These are phyloP conservation scores for Caenorhabditis panamensis DNA, from an alignment of 2,888 invertebrate genomes.

Conservation along the genomic window DNA sequence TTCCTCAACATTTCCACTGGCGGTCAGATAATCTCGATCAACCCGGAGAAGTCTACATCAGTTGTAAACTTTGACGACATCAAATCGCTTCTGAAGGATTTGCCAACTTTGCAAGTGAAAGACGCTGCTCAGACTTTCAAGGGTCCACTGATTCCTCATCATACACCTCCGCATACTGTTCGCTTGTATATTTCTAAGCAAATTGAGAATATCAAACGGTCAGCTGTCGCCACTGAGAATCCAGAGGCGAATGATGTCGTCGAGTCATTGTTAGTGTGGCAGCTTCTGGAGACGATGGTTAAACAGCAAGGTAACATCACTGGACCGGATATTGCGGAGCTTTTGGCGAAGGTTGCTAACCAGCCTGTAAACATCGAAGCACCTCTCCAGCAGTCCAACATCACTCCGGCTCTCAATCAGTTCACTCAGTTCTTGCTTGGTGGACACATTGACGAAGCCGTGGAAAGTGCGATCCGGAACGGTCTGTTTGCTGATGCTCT, in stretches of 20 bases:
- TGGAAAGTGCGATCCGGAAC: constrained; percentile 74
- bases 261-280: constrained; percentile 78
- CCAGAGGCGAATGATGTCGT: constrained; percentile 70
- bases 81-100: constrained; percentile 51
- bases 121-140: constrained; percentile 63
- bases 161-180: constrained; percentile 57
- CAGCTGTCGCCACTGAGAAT: constrained; percentile 73
- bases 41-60: constrained; percentile 62
- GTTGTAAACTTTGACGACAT: constrained; percentile 60
- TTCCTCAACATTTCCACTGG: constrained; percentile 63
- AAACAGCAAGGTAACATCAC: constrained; percentile 77
- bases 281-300: constrained; percentile 74
- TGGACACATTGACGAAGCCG: constrained; percentile 79
- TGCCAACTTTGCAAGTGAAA: constrained; percentile 49
- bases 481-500: constrained; percentile 78
- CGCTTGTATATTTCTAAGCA: constrained; percentile 75
- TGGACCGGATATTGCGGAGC: constrained; percentile 76
- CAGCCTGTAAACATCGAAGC: constrained; percentile 38
- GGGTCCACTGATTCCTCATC: constrained; percentile 57
- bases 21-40: constrained; percentile 59
- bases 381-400: constrained; percentile 51
- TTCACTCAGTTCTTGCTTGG: constrained; percentile 75
- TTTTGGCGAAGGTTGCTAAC: constrained; percentile 64
- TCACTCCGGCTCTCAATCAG: constrained; percentile 65
- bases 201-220: constrained; percentile 69